Evolutionary conservation across 2,888 invertebrate species (phyloP).

Genomic region (Scaptomyza cyrtandrae): DNA sequence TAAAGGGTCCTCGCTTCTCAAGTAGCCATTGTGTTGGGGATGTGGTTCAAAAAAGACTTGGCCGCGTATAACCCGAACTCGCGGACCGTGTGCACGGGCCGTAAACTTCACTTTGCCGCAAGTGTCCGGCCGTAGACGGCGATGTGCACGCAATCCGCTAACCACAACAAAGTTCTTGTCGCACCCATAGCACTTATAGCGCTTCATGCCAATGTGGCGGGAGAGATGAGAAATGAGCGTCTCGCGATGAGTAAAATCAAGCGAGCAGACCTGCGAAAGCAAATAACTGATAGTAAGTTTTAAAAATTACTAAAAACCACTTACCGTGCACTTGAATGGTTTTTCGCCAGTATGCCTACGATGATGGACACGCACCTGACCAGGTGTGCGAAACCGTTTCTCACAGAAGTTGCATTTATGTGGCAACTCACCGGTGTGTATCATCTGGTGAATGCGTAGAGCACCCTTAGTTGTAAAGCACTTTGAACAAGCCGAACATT

Average conservation of each 20-base stretch:
- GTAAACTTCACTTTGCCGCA: constrained; percentile 81
- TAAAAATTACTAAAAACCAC: neutral
- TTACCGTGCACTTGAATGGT: constrained; percentile 82
- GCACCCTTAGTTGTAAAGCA: constrained; percentile 78
- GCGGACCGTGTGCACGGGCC: constrained; percentile 82
- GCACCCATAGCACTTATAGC: constrained; percentile 83
- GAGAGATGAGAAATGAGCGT: constrained; percentile 83
- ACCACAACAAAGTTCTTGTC: constrained; percentile 81
- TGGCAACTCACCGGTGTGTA: constrained; percentile 82
- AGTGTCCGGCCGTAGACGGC: constrained; percentile 76
- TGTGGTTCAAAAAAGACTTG: constrained; percentile 82
- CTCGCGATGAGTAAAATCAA: constrained; percentile 82
- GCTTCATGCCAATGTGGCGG: constrained; percentile 83
- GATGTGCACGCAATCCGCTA: constrained; percentile 82
- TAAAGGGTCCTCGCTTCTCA: constrained; percentile 77
- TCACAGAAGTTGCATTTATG: constrained; percentile 80
- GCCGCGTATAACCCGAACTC: constrained; percentile 82
- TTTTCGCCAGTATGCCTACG: constrained; percentile 82
- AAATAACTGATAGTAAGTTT: neutral
- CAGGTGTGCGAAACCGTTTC: constrained; percentile 82
- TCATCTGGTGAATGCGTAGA: constrained; percentile 76
- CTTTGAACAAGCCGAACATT: constrained; percentile 74
- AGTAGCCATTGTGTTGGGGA: constrained; percentile 80
- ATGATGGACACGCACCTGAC: constrained; percentile 82
- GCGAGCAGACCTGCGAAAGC: constrained; percentile 72